Base-by-base conservation (phyloP, 2,888 invertebrate genomes). In the Aporophyla nigra region DNA sequence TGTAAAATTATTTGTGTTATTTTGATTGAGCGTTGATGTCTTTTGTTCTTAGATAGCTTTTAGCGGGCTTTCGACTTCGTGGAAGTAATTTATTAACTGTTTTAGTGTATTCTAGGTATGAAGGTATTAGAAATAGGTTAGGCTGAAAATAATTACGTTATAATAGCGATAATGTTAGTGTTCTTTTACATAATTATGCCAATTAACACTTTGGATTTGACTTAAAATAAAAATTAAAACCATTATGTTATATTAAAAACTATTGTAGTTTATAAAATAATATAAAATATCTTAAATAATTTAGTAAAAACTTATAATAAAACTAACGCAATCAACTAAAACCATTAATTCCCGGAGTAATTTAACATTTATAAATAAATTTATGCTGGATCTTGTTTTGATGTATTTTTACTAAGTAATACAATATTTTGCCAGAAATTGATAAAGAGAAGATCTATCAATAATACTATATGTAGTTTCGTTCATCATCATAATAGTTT, bases 11-110 rank as follows among this genome's bases (percentile, higher is more conserved):
- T 69, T 76, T 69, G 61, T 33, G 58, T 21, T 0, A 19, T 70
- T 61, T 49, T 27, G 2, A 21, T 67, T 62, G 86, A 72, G 88
- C 93, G 91, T 92, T 92, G 90, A 93, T 88, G 91, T 93, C 92
- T 92, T 92, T 92, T 90, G 72, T 90, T 86, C 68, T 66, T 51
- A 7, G 43, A 58, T 68, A 74, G 77, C 49, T 73, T 74, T 76
- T 51, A n/a, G 24, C 4, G 71, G 40, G 27, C 58, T 72, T 63
- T 56, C 9, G 40, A 7, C 6, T 43, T 0, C 1, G 24, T 5
- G 16, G 16, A 46, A 43, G 46, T 21, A 53, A 40, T 51, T 14
- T 27, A 0, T 16, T 5, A 5, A n/a, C 12, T 4, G 24, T 58
- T 65, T 78, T 53, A 14, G 12, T 46, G 10, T 40, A 10, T 71